These are phyloP conservation scores for Pelecanoides urinatrix DNA, from an alignment of 2,113 vertebrate species.

Conservation along the genomic window DNA sequence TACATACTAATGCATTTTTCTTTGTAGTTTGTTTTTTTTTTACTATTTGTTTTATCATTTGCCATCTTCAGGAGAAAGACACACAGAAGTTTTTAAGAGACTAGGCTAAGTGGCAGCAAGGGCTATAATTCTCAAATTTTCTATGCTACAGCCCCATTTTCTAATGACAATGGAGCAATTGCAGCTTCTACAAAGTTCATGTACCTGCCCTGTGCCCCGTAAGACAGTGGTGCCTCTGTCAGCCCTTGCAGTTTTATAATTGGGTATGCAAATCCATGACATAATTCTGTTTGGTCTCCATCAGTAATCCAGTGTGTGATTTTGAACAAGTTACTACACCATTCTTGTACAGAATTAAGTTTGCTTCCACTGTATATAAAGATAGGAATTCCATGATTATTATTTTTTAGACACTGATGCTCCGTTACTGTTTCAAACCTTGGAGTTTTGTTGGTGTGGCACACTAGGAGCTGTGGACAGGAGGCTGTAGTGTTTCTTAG, in stretches of 20 bases:
- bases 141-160: not conserved
- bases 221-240: not conserved
- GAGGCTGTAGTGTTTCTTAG: not conserved
- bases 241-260: not conserved
- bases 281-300: not conserved
- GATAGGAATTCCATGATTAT: not conserved
- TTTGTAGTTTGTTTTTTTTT: not conserved
- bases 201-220: not conserved
- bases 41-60: not conserved
- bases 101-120: not conserved
- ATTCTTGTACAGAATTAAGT: not conserved
- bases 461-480: not conserved
- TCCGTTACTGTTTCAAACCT: not conserved
- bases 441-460: not conserved
- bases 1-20: not conserved
- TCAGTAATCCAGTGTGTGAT: not conserved
- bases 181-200: not conserved
- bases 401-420: not conserved
- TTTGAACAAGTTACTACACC: not conserved
- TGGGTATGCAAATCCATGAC: not conserved
- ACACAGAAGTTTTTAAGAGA: not conserved
- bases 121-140: not conserved
- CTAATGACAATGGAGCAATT: not conserved
- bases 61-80: not conserved
- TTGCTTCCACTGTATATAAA: not conserved